Evolutionary conservation across 2,113 vertebrate genomes (phyloP).

Genomic region (Prietella phreatophila): DNA sequence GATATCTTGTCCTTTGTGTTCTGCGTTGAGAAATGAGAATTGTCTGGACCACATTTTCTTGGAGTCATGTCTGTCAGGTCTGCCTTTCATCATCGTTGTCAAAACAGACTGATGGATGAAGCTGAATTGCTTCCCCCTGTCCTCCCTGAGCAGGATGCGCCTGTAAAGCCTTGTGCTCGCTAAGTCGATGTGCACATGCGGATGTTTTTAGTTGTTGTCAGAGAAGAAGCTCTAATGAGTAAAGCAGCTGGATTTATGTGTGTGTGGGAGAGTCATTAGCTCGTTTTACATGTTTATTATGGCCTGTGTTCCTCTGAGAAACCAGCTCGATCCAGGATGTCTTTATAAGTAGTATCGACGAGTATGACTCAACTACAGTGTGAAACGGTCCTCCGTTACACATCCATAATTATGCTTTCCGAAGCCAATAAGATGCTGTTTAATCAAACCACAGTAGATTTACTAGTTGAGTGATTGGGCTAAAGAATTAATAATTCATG

Average conservation of each 20-base stretch:
- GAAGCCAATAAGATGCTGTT: not conserved
- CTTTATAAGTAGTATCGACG: not conserved
- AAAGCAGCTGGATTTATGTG: slow-evolving; percentile 33
- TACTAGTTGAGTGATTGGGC: not conserved
- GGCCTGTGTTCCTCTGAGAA: not conserved
- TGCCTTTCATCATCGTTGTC: slow-evolving; percentile 24
- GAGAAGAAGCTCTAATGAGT: slow-evolving; percentile 27
- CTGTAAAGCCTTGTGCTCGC: not conserved
- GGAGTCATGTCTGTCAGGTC: slow-evolving; percentile 9
- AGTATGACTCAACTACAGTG: no score
- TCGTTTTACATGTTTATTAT: not conserved
- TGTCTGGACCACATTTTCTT: not conserved
- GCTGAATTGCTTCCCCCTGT: not conserved
- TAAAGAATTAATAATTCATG: not conserved
- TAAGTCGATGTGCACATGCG: slow-evolving; percentile 25
- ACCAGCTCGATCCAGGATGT: not conserved
- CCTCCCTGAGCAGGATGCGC: slow-evolving; percentile 15
- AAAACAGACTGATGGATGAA: slow-evolving; percentile 37
- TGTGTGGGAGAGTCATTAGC: slow-evolving; percentile 7
- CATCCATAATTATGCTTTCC: not conserved
- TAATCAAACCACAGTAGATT: not conserved
- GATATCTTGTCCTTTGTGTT: not conserved
- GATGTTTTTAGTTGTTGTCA: slow-evolving; percentile 17
- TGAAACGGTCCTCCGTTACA: not conserved
- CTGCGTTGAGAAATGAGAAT: not conserved